phyloP scores from a whole-genome alignment of 2,113 vertebrate genomes.

The Bubo blakistoni region DNA sequence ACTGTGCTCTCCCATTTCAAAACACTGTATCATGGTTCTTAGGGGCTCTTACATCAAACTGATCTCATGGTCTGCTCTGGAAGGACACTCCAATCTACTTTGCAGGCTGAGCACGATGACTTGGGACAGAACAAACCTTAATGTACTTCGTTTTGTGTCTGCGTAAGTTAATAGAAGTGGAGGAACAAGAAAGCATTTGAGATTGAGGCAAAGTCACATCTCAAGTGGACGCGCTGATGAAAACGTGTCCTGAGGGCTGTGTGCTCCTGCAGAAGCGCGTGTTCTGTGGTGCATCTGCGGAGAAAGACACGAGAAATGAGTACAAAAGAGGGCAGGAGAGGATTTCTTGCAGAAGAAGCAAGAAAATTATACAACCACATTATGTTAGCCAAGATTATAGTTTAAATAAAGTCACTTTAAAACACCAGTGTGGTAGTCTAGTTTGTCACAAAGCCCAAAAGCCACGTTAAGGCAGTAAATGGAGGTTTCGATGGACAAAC shows the following conservation, averaged over 20 bases:
- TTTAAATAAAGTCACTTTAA: neutral
- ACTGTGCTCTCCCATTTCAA: rapidly evolving
- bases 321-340: neutral
- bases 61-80: rapidly evolving
- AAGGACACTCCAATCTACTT: rapidly evolving
- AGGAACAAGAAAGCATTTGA: neutral
- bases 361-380: too few relatives aligned
- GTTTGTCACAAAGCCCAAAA: neutral
- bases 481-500: neutral
- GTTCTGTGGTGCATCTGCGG: rapidly evolving
- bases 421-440: rapidly evolving
- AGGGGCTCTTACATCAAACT: rapidly evolving
- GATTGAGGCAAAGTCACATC: rapidly evolving
- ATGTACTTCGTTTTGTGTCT: rapidly evolving
- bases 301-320: rapidly evolving
- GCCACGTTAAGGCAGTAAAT: rapidly evolving
- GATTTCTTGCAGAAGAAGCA: neutral
- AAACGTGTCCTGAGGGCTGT: rapidly evolving
- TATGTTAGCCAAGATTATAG: neutral
- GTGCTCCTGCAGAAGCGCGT: rapidly evolving
- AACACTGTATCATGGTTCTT: rapidly evolving
- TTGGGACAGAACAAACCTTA: neutral
- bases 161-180: rapidly evolving
- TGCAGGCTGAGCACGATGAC: rapidly evolving
- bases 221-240: rapidly evolving